Evolutionary conservation across 2,113 vertebrate genomes (phyloP).

Genomic region (Nematolebias whitei): DNA sequence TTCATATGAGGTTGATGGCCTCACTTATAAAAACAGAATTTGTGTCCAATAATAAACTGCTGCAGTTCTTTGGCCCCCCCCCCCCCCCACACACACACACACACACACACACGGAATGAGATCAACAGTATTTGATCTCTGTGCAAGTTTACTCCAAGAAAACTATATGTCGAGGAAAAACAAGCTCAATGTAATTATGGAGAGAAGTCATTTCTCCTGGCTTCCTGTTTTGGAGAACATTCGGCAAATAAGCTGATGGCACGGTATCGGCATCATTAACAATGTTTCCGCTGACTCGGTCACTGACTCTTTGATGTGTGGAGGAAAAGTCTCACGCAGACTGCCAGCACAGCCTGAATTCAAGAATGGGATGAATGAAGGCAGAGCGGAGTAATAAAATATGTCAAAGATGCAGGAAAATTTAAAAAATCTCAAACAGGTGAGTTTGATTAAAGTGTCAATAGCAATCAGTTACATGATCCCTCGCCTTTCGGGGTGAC

Average conservation of each 20-base stretch:
- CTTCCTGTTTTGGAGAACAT: slow-evolving; percentile 75
- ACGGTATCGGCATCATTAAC: slow-evolving; percentile 62
- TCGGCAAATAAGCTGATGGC: slow-evolving; percentile 61
- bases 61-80: slow-evolving; percentile 39
- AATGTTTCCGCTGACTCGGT: slow-evolving; percentile 55
- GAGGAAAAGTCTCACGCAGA: slow-evolving; percentile 33
- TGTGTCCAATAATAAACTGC: slow-evolving; percentile 42
- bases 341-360: not conserved
- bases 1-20: slow-evolving; percentile 10
- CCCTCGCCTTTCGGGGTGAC: no score
- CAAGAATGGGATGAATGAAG: slow-evolving; percentile 2
- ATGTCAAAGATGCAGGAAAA: not conserved
- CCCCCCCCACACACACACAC: no score
- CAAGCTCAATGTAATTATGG: slow-evolving; percentile 57
- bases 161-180: slow-evolving; percentile 47
- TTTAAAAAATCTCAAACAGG: no score
- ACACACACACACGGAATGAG: no score
- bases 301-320: slow-evolving; percentile 60
- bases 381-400: not conserved
- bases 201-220: slow-evolving; percentile 68
- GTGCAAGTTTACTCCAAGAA: slow-evolving; percentile 46
- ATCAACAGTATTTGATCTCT: slow-evolving; percentile 67
- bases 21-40: slow-evolving; percentile 36
- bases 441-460: no score
- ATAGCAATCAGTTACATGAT: no score